phyloP scores from a whole-genome alignment of 2,888 invertebrate genomes.

The Epsilonema sp. region DNA sequence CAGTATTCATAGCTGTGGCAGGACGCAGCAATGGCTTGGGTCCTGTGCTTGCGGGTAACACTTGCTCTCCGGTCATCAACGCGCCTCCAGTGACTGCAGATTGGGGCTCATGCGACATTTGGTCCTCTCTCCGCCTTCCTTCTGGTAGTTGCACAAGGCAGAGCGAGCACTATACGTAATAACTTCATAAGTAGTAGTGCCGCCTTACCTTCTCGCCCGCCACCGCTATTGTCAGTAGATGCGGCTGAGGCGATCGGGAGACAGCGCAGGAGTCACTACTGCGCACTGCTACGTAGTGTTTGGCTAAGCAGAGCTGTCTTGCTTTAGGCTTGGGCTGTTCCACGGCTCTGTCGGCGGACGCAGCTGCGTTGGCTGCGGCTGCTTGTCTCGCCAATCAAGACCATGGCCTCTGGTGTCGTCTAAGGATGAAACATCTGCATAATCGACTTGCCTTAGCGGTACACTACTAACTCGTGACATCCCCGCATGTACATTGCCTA shows the following conservation, averaged over 20 bases:
- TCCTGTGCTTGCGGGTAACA: slow-evolving; percentile 80
- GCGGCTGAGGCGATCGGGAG: no score
- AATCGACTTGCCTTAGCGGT: not conserved
- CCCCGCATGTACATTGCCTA: no score
- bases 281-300: no score
- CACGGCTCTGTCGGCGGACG: slow-evolving; percentile 77
- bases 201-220: no score
- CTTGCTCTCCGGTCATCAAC: slow-evolving; percentile 81
- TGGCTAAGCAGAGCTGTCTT: no score
- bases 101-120: slow-evolving; percentile 56
- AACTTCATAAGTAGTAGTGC: no score
- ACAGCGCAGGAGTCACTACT: no score
- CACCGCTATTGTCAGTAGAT: no score
- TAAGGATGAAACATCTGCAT: slow-evolving; percentile 38
- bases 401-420: slow-evolving; percentile 65
- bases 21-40: slow-evolving; percentile 92
- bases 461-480: no score
- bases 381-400: slow-evolving; percentile 65
- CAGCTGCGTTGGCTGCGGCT: slow-evolving; percentile 76
- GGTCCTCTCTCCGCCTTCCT: slow-evolving; percentile 88
- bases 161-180: no score
- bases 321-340: slow-evolving; percentile 60
- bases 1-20: slow-evolving; percentile 83
- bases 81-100: slow-evolving; percentile 70
- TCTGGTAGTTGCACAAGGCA: slow-evolving; percentile 42